Evolutionary conservation across 2,888 invertebrate genomes (phyloP), one percentile per base, ranked within the genome.

Genomic region (Odontocolon sp.): DNA sequence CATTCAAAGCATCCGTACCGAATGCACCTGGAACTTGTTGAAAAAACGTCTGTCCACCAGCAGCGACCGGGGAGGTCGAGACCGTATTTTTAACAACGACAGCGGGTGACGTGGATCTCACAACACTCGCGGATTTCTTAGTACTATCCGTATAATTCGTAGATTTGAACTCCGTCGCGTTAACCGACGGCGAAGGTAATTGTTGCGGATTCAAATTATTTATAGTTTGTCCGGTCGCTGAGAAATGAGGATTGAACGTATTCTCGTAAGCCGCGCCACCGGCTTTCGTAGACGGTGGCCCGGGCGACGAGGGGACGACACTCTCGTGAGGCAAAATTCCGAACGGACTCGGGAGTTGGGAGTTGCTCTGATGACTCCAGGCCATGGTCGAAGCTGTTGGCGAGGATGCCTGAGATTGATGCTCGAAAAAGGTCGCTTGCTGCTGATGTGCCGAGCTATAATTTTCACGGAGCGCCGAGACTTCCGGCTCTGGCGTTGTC

Each of bases 251-350:
- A 90, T 94, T 94, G 89, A 95, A 95, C 2, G 87, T 86, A 85
- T 93, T 94, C 86, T 95, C 94, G 88, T 94, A 95, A 54, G 92
- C 90, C 4, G 90, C 84, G 79, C 91, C 89, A 45, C 77, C 79
- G 79, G 92, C 90, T 87, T 94, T 93, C 28, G 94, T 93, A 26
- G 93, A 92, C 40, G 93, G 92, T 11, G 92, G 88, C 83, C 93
- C 93, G 66, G 93, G 93, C 57, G 94, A 93, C 50, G 93, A 93
- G 14, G 94, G 92, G 80, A 94, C 94, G 81, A 95, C 94, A 91
- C 94, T 95, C 90, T 95, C 95, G 89, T 95, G 95, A 14, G 95
- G 95, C 85, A 95, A 90, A 84, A 95, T 95, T 75, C 95, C 95
- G 89, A 95, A 95, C 0, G 95, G 95, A 85, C 95, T 95, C 36